A percentile compares a stretch with the other conserved stretches of the same genome.
These are phyloP conservation scores for Felis catus DNA, from an alignment of 2,113 vertebrate genomes.

Conservation along the genomic window F.catus_Fca126_mat1.0 CM031421.1:14658501-14659000, in stretches of 20 bases:
- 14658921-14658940: not conserved
- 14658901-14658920: not conserved
- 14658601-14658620: not conserved
- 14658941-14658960: not conserved
- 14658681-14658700: not conserved
- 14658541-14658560: not conserved
- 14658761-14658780: constrained; percentile 31
- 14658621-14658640: not conserved
- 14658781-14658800: not conserved
- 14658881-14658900: not conserved
- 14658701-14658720: not conserved
- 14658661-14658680: not conserved
- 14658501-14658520: constrained; percentile 25
- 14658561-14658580: not conserved
- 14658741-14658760: constrained; percentile 32
- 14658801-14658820: not conserved
- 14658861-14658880: not conserved
- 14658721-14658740: not conserved
- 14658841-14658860: constrained; percentile 26
- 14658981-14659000: not conserved
- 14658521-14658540: not conserved
- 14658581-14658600: not conserved
- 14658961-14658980: not conserved
- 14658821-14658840: not conserved
- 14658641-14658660: not conserved